Conservation (phyloP, 2,797 vertebrate species). For the Lateolabrax maculatus region DNA sequence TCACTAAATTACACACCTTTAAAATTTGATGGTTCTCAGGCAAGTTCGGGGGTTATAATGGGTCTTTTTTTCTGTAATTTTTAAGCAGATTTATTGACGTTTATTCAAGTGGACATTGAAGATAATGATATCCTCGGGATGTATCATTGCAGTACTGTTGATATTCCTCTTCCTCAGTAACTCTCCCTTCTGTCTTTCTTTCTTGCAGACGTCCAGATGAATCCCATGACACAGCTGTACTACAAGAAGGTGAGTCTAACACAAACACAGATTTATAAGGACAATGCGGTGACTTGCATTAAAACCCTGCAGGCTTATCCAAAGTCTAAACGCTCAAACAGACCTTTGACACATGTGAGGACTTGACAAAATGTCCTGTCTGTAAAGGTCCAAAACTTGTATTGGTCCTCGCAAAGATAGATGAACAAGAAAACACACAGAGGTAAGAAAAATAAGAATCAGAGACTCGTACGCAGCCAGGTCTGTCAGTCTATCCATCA, state of each 20-base stretch:
- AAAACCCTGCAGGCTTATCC: background rate
- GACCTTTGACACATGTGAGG: background rate
- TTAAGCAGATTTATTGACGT: too few species aligned
- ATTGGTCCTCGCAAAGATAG: background rate
- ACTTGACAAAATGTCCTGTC: background rate
- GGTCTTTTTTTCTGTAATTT: background rate
- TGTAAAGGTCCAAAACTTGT: background rate
- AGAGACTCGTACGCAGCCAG: background rate
- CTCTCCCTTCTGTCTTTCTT: background rate
- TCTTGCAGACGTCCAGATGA: slow-evolving; percentile 76
- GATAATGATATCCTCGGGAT: background rate
- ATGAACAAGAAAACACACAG: background rate
- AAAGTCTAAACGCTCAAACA: background rate
- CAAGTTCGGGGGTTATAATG: too few species aligned
- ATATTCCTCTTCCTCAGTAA: background rate
- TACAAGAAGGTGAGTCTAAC: slow-evolving; percentile 95
- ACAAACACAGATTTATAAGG: slow-evolving; percentile 8
- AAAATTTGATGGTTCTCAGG: too few species aligned
- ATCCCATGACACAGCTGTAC: slow-evolving; percentile 91
- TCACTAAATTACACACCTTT: too few species aligned
- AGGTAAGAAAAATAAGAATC: too few species aligned
- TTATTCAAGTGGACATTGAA: background rate
- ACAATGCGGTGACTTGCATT: background rate
- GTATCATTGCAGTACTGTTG: background rate
- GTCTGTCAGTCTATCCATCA: background rate